These are phyloP conservation scores for Drosophila hamatofila DNA, from an alignment of 2,888 invertebrate species.

Conservation along the genomic window DNA sequence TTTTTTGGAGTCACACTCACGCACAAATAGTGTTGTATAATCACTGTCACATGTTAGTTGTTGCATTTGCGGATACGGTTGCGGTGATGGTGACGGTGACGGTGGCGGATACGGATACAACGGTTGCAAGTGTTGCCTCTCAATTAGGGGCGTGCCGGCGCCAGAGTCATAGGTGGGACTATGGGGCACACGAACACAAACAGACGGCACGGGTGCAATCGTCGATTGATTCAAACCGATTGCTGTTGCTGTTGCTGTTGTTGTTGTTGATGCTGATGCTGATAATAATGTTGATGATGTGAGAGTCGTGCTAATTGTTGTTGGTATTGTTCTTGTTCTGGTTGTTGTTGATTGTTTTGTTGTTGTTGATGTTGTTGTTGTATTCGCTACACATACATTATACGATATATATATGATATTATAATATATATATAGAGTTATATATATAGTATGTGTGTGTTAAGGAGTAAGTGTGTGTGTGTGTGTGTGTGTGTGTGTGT, in stretches of 20 bases:
- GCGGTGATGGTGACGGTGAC: constrained; percentile 53
- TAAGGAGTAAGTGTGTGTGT: constrained; percentile 6
- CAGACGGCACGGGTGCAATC: constrained; percentile 85
- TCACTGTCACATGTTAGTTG: constrained; percentile 84
- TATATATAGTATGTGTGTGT: constrained; percentile 3
- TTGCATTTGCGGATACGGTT: constrained; percentile 84
- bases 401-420: constrained; percentile 41
- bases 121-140: constrained; percentile 69
- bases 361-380: constrained; percentile 70
- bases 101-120: constrained; percentile 57
- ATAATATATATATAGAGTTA: constrained; percentile 18
- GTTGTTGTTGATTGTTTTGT: constrained; percentile 62
- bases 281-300: constrained; percentile 78
- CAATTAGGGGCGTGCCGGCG: constrained; percentile 76
- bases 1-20: constrained; percentile 84
- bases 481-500: constrained; percentile 5
- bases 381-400: constrained; percentile 58
- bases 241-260: constrained; percentile 68
- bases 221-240: constrained; percentile 73
- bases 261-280: constrained; percentile 74
- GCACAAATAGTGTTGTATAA: constrained; percentile 86
- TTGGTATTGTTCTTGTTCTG: constrained; percentile 40
- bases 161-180: constrained; percentile 84
- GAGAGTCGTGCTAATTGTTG: constrained; percentile 78
- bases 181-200: constrained; percentile 86